A percentile compares a stretch with the other conserved stretches of the same genome.
Conservation (phyloP, 2,888 invertebrate genomes). For the Zootermopsis nevadensis region DNA sequence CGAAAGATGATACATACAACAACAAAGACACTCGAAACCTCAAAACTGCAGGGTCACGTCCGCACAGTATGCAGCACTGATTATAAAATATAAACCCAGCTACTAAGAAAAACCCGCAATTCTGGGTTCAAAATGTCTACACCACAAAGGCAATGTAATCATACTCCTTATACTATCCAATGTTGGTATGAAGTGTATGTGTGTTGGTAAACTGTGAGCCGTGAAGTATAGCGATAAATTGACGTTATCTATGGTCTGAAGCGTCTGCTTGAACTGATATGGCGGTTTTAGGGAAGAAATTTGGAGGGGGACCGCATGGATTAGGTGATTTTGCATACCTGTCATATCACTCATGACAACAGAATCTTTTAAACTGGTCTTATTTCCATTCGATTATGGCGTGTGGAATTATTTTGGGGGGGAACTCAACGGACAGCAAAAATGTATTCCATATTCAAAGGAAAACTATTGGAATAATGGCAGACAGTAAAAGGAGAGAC, state of each 20-base stretch:
- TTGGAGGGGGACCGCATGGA: conserved; percentile 51
- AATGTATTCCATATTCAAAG: not conserved
- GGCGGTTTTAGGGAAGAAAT: conserved; percentile 36
- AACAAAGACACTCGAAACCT: not conserved
- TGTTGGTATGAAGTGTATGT: too few relatives aligned
- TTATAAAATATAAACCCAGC: too few relatives aligned
- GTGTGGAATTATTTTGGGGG: not conserved
- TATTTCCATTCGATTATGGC: not conserved
- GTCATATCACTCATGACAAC: not conserved
- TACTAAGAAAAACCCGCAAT: too few relatives aligned
- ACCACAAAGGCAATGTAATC: too few relatives aligned
- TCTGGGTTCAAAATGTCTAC: too few relatives aligned
- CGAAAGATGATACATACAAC: not conserved
- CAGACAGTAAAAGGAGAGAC: too few relatives aligned
- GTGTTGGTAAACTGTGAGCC: too few relatives aligned
- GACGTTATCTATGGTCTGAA: too few relatives aligned
- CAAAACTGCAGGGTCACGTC: conserved; percentile 4
- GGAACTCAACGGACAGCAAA: not conserved
- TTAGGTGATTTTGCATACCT: conserved; percentile 34
- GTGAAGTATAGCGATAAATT: too few relatives aligned
- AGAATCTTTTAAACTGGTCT: not conserved
- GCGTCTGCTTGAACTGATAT: not conserved
- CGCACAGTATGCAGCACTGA: too few relatives aligned
- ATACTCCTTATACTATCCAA: too few relatives aligned
- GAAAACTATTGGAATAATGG: too few relatives aligned